phyloP scores from a whole-genome alignment of 2,888 invertebrate genomes.

The Anoplius nigerrimus region DNA sequence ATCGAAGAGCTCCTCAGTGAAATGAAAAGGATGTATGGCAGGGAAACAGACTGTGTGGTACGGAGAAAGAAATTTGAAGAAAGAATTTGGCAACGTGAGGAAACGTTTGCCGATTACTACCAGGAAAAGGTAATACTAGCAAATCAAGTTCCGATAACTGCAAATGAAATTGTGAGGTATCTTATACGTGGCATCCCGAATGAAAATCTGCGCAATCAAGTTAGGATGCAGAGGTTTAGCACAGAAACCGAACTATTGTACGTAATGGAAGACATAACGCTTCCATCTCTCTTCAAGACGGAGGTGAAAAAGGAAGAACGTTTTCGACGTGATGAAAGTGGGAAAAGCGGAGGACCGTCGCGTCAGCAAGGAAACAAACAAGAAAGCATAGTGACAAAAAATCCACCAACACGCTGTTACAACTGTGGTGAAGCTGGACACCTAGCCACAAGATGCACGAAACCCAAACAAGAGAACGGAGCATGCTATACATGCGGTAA shows the following conservation, averaged over 20 bases:
- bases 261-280: not conserved
- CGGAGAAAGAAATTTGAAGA: not conserved
- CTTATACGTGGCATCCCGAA: not conserved
- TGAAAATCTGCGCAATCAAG: not conserved
- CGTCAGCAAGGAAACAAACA: not conserved
- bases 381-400: not conserved
- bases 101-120: not conserved
- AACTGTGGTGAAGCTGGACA: conserved; percentile 1
- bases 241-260: not conserved
- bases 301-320: not conserved
- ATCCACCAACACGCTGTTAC: not conserved
- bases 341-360: not conserved
- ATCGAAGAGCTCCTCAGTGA: not conserved
- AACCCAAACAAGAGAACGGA: conserved; percentile 11
- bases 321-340: not conserved
- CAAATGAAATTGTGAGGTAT: not conserved
- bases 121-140: not conserved
- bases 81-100: not conserved
- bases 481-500: conserved; percentile 28
- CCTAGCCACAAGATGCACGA: not conserved
- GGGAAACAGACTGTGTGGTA: not conserved
- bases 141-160: not conserved
- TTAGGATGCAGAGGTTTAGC: not conserved
- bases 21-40: not conserved
- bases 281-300: not conserved